These are phyloP conservation scores for Poeciliopsis gracilis DNA, from an alignment of 2,797 vertebrate species.

Conservation along the genomic window DNA sequence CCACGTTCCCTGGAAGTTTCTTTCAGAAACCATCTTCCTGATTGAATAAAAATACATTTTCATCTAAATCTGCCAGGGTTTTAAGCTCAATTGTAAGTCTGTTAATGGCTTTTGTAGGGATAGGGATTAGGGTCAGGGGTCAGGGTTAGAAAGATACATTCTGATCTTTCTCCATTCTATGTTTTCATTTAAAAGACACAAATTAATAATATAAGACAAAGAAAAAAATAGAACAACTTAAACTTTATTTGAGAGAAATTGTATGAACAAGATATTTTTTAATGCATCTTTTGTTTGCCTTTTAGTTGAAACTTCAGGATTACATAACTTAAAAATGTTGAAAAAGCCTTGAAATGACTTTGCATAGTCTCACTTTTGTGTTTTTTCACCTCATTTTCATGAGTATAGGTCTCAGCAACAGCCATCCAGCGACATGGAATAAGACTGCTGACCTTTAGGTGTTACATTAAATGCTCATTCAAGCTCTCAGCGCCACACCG, in stretches of 20 bases:
- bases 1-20: neutral
- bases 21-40: neutral
- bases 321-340: neutral
- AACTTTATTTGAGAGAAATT: neutral
- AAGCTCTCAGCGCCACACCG: neutral
- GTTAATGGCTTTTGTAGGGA: too few species aligned
- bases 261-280: neutral
- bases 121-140: too few species aligned
- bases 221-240: neutral
- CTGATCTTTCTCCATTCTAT: neutral
- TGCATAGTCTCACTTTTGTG: neutral
- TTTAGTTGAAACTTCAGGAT: neutral
- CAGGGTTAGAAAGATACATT: too few species aligned
- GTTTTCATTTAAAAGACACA: neutral
- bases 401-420: constrained; percentile 5
- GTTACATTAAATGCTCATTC: constrained; percentile 44
- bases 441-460: constrained; percentile 49
- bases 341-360: neutral
- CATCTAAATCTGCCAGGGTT: too few species aligned
- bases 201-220: neutral
- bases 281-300: neutral
- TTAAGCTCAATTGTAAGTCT: neutral
- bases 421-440: constrained; percentile 26
- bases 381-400: neutral
- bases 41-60: neutral